Evolutionary conservation across 1,140 invertebrate species (phyloP).

Genomic region (Trichogramma pretiosum): DNA sequence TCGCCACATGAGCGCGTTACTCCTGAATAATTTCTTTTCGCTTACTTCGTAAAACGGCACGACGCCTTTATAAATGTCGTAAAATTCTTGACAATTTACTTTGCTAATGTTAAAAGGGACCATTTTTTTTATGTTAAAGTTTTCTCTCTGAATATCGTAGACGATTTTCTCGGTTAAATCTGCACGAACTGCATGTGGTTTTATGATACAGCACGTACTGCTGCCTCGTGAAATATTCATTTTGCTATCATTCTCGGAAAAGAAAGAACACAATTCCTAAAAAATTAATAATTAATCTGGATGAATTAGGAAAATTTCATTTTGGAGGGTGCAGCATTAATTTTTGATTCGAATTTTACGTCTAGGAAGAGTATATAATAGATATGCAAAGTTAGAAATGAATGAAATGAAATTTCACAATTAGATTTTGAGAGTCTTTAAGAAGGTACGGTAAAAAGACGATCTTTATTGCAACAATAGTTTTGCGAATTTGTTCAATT

Average conservation of each 20-base stretch:
- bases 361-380: conserved; percentile 66
- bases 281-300: background rate
- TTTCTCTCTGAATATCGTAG: conserved; percentile 60
- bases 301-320: background rate
- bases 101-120: conserved; percentile 71
- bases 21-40: conserved; percentile 1
- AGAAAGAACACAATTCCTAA: conserved; percentile 39
- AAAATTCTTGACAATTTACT: conserved; percentile 80
- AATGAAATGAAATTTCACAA: conserved; percentile 55
- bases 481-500: too few relatives aligned
- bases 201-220: conserved; percentile 79
- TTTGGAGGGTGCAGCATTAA: conserved; percentile 16
- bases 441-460: too few relatives aligned
- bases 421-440: conserved; percentile 55
- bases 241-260: conserved; percentile 51
- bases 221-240: conserved; percentile 51
- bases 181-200: conserved; percentile 80
- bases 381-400: conserved; percentile 63
- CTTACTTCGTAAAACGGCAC: conserved; percentile 69
- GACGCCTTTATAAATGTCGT: conserved; percentile 89
- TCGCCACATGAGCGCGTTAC: too few relatives aligned
- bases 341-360: conserved; percentile 46
- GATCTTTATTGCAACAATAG: conserved; percentile 66
- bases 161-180: conserved; percentile 57
- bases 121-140: conserved; percentile 70